phyloP scores from a whole-genome alignment of 2,797 vertebrate species.

The Girardinus metallicus region DNA sequence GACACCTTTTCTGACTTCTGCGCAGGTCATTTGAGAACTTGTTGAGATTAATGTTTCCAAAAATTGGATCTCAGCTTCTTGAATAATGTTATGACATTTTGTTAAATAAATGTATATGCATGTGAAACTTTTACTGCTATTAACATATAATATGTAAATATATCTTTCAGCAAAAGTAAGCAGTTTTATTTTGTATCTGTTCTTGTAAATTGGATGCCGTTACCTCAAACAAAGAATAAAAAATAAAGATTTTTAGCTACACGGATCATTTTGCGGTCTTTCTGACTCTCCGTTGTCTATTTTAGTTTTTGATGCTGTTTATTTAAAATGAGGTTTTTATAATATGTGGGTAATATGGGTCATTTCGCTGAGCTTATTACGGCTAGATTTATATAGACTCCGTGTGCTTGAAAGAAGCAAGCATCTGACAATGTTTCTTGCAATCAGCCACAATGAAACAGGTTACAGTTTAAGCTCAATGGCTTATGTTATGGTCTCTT shows the following conservation, averaged over 20 bases:
- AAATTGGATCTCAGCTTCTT: constrained; percentile 64
- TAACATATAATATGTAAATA: constrained; percentile 28
- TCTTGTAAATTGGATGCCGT: constrained; percentile 49
- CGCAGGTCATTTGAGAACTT: constrained; percentile 31
- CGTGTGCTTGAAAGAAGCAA: constrained; percentile 4
- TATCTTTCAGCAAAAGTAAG: constrained; percentile 64
- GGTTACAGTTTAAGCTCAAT: constrained; percentile 33
- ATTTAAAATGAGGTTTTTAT: constrained; percentile 41
- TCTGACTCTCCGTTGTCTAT: constrained; percentile 43
- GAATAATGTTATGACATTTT: constrained; percentile 69
- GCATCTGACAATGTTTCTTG: constrained; percentile 22
- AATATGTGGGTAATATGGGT: constrained; percentile 54
- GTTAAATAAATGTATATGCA: constrained; percentile 65
- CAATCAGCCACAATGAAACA: constrained; percentile 43
- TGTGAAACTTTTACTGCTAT: constrained; percentile 55
- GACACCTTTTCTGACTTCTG: constrained; percentile 18
- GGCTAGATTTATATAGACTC: constrained; percentile 26
- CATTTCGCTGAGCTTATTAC: constrained; percentile 43
- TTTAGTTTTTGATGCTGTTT: constrained; percentile 54
- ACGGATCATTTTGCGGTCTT: constrained; percentile 69
- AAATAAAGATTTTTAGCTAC: constrained; percentile 54
- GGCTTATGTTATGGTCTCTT: constrained; percentile 57
- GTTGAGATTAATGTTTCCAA: constrained; percentile 67
- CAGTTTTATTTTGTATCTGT: constrained; percentile 39
- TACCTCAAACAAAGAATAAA: constrained; percentile 65